Conservation (phyloP, 2,888 invertebrate genomes). For the Cosmorhoe ocellata region DNA sequence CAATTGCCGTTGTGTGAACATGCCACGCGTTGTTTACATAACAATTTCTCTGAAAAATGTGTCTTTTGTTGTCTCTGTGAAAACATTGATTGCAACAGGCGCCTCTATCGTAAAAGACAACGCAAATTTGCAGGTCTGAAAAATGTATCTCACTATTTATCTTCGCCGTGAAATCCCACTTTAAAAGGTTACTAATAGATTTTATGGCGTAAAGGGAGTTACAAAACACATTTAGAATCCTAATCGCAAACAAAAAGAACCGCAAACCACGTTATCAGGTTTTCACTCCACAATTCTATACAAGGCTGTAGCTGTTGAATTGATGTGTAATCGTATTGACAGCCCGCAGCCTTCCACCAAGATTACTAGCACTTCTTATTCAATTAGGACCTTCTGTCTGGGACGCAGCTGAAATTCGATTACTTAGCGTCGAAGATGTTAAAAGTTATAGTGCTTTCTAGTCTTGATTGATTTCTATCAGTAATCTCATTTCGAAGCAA, state of each 20-base stretch:
- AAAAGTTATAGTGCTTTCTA: constrained; percentile 2
- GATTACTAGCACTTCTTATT: constrained; percentile 8
- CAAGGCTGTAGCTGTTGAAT: no score
- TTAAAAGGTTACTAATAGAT: no score
- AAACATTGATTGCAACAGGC: constrained; percentile 2
- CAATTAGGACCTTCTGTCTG: constrained; percentile 3
- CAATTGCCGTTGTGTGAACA: constrained; percentile 40
- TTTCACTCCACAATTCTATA: no score
- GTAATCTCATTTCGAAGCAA: not conserved
- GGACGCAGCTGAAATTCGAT: constrained; percentile 6
- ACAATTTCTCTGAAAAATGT: constrained; percentile 60
- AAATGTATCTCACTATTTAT: no score
- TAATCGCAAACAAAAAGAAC: no score
- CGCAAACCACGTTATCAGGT: no score
- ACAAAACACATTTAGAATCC: no score
- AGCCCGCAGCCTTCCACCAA: not conserved
- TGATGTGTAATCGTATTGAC: no score
- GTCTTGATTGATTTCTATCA: not conserved
- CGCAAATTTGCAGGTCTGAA: no score
- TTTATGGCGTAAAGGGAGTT: no score
- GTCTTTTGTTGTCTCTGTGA: constrained; percentile 13
- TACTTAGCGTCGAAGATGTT: constrained; percentile 2
- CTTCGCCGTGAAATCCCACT: no score
- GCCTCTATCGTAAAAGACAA: not conserved
- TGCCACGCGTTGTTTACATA: constrained; percentile 60